Evolutionary conservation across 2,888 invertebrate genomes (phyloP).

Genomic region (Patella pellucida): DNA sequence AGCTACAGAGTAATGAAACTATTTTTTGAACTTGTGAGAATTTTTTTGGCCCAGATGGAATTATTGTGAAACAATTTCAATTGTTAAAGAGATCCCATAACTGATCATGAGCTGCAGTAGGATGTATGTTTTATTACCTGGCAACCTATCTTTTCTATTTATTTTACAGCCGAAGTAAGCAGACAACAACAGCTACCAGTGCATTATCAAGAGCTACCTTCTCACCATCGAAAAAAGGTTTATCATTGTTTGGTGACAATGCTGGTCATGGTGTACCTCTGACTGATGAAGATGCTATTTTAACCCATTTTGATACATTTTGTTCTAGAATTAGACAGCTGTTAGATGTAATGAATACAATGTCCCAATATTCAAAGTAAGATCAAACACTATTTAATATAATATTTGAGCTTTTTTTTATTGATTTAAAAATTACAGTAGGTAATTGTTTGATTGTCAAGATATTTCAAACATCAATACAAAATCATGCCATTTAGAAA

Average conservation of each 20-base stretch:
- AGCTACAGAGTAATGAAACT: too few relatives aligned
- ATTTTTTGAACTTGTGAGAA: too few relatives aligned
- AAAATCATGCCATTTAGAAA: too few relatives aligned
- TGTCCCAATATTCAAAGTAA: conserved; percentile 66
- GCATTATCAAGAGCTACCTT: conserved; percentile 42
- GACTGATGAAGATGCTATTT: conserved; percentile 67
- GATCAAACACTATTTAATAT: conserved; percentile 16
- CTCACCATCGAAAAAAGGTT: conserved; percentile 51
- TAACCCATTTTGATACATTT: conserved; percentile 67
- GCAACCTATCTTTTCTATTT: background rate
- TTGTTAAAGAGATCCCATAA: too few relatives aligned
- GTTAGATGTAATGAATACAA: conserved; percentile 67
- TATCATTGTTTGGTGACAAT: conserved; percentile 45
- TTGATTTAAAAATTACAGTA: too few relatives aligned
- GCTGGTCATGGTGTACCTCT: conserved; percentile 65
- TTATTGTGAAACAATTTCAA: too few relatives aligned
- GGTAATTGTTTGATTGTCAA: too few relatives aligned
- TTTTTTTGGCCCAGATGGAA: too few relatives aligned
- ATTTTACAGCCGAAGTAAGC: conserved; percentile 8
- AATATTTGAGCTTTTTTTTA: too few relatives aligned
- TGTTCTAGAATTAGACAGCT: conserved; percentile 66
- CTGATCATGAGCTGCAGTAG: too few relatives aligned
- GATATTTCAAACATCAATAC: too few relatives aligned
- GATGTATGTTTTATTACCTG: background rate
- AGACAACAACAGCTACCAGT: conserved; percentile 36